Evolutionary conservation across 1,140 invertebrate genomes (phyloP).

Genomic region (Aphelenchoides avenae): DNA sequence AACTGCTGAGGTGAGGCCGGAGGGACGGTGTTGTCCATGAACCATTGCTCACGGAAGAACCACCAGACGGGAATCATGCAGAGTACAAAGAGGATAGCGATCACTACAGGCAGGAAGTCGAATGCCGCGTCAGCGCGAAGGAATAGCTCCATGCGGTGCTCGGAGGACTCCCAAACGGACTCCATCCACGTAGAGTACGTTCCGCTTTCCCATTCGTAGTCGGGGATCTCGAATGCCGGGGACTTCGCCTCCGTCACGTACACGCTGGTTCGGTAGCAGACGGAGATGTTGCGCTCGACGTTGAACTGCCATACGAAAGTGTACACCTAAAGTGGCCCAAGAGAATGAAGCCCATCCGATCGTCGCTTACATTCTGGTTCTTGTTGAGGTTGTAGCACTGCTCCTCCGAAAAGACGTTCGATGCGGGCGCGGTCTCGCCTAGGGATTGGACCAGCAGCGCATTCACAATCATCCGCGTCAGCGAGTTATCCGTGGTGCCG

Average conservation of each 20-base stretch:
- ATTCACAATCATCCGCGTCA: conserved; percentile 17
- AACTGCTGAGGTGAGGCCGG: conserved; percentile 21
- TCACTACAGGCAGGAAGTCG: conserved; percentile 17
- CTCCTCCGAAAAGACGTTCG: conserved; percentile 23
- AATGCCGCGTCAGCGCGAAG: conserved; percentile 19
- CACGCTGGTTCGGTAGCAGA: conserved; percentile 26
- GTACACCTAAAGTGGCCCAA: conserved; percentile 9
- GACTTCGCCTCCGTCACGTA: conserved; percentile 27
- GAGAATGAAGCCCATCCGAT: conserved; percentile 1
- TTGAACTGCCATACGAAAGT: conserved; percentile 34
- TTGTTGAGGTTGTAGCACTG: conserved; percentile 30
- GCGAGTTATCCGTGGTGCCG: conserved; percentile 12
- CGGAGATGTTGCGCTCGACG: conserved; percentile 4
- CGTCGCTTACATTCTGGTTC: conserved; percentile 23
- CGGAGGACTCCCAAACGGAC: conserved; percentile 13
- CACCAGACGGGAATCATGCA: conserved; percentile 20
- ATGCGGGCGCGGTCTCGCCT: conserved; percentile 14
- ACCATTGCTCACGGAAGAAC: conserved; percentile 22
- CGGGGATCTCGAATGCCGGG: conserved; percentile 35
- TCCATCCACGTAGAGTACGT: conserved; percentile 33
- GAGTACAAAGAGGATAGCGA: conserved; percentile 18
- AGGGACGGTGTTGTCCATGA: conserved; percentile 23
- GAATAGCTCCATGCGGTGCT: conserved; percentile 17
- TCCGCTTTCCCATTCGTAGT: conserved; percentile 26
- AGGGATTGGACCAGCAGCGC: conserved; percentile 21